A percentile compares a stretch with the other conserved stretches of the same genome.
These are phyloP conservation scores for Pseudochirops cupreus DNA, from an alignment of 2,797 vertebrate genomes.

Conservation along the genomic window DNA sequence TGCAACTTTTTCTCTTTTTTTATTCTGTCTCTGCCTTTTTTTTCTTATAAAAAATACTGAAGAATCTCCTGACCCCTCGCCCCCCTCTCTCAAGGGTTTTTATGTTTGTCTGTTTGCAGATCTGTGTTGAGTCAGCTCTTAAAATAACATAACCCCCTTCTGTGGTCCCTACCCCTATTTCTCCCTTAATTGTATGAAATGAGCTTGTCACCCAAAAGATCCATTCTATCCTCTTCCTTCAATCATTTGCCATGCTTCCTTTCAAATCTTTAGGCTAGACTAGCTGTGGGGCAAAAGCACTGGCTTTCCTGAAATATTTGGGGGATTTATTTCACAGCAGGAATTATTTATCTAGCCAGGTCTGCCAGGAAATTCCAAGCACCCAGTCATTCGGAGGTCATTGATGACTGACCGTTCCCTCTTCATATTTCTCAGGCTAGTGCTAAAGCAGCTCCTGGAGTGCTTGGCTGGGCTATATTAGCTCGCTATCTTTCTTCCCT, in stretches of 20 bases:
- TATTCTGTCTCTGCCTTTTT: neutral
- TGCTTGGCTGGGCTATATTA: conserved; percentile 53
- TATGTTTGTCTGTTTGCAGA: neutral
- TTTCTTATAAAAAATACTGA: neutral
- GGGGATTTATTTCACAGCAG: conserved; percentile 39
- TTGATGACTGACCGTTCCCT: neutral
- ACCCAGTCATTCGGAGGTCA: conserved; percentile 52
- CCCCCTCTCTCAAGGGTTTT: neutral
- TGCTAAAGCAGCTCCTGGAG: neutral
- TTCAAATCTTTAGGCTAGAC: conserved; percentile 3
- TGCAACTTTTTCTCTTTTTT: neutral
- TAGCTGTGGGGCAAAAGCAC: neutral
- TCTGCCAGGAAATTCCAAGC: conserved; percentile 56
- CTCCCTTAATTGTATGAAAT: fast-evolving
- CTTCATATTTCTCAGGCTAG: conserved; percentile 62
- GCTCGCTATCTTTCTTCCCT: conserved; percentile 46
- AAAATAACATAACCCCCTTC: neutral
- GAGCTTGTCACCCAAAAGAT: neutral
- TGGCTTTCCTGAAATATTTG: conserved; percentile 53
- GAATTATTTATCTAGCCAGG: conserved; percentile 55
- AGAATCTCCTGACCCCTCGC: neutral
- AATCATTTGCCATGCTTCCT: neutral
- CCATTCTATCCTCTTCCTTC: neutral
- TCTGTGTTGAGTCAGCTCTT: neutral
- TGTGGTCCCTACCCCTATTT: neutral